phyloP scores from a whole-genome alignment of 2,113 vertebrate genomes.

The Hassar affinis region DNA sequence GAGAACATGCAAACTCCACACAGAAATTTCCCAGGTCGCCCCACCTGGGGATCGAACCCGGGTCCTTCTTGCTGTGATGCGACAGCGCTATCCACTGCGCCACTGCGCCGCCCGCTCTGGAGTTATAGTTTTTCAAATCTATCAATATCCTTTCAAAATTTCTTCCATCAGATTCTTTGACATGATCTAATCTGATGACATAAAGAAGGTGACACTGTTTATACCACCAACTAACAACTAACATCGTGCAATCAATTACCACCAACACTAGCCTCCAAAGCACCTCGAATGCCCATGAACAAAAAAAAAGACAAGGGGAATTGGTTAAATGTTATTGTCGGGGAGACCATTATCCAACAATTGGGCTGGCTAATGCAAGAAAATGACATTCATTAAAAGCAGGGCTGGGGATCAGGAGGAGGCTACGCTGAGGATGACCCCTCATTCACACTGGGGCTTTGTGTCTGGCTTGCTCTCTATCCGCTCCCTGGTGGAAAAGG shows the following conservation, averaged over 20 bases:
- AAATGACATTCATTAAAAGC: conserved; percentile 85
- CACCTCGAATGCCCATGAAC: conserved; percentile 76
- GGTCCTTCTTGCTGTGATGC: no score
- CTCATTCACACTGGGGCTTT: conserved; percentile 78
- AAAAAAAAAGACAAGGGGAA: conserved; percentile 73
- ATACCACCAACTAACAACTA: conserved; percentile 72
- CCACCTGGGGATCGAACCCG: no score
- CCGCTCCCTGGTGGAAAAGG: conserved; percentile 71
- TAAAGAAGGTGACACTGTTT: conserved; percentile 68
- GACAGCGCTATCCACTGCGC: no score
- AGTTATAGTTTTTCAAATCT: neutral
- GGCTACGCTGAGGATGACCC: conserved; percentile 81
- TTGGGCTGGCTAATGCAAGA: conserved; percentile 76
- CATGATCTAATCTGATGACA: conserved; percentile 40
- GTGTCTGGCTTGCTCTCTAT: conserved; percentile 60
- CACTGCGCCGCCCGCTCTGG: no score
- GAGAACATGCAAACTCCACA: no score
- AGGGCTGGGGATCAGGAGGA: conserved; percentile 76
- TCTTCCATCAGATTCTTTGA: neutral
- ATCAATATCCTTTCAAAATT: neutral
- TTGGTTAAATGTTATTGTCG: conserved; percentile 87
- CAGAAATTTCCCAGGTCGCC: no score
- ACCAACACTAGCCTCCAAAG: conserved; percentile 58
- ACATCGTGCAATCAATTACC: conserved; percentile 73
- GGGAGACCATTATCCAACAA: conserved; percentile 87